phyloP scores from a whole-genome alignment of 2,888 invertebrate species.

The Onchidella celtica region DNA sequence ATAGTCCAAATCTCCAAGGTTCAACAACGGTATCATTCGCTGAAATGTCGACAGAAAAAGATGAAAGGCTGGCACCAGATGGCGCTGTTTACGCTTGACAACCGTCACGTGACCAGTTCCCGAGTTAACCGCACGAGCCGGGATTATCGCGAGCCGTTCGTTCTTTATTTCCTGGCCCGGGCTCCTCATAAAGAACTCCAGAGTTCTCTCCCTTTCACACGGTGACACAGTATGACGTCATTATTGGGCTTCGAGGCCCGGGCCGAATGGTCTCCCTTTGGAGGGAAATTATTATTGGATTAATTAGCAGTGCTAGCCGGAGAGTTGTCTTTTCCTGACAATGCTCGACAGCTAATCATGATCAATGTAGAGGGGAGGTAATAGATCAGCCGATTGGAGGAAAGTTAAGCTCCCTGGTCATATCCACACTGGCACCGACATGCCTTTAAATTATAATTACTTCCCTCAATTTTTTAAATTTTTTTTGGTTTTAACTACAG shows the following conservation, averaged over 20 bases:
- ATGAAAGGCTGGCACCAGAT: conserved; percentile 33
- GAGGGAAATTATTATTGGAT: conserved; percentile 33
- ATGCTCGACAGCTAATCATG: conserved; percentile 17
- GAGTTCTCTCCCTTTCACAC: not conserved
- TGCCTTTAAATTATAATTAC: no score
- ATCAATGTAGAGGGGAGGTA: conserved; percentile 4
- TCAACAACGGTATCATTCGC: no score
- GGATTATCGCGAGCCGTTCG: conserved; percentile 23
- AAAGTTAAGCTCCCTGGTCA: not conserved
- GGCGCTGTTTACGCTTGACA: conserved; percentile 39
- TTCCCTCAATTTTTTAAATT: not conserved
- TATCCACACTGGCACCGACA: no score
- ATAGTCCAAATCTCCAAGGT: no score
- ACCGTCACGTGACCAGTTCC: conserved; percentile 31
- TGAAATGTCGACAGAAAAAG: not conserved
- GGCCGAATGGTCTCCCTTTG: conserved; percentile 3
- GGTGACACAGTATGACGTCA: conserved; percentile 31
- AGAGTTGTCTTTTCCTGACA: conserved; percentile 22
- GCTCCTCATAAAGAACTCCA: not conserved
- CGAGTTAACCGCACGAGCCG: conserved; percentile 40
- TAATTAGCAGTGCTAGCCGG: conserved; percentile 23
- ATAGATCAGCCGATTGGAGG: not conserved
- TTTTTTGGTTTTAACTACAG: not conserved
- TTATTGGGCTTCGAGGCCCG: conserved; percentile 4
- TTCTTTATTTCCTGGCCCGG: conserved; percentile 14